Conservation (phyloP, 2,888 invertebrate species). For the Pelosia muscerda region DNA sequence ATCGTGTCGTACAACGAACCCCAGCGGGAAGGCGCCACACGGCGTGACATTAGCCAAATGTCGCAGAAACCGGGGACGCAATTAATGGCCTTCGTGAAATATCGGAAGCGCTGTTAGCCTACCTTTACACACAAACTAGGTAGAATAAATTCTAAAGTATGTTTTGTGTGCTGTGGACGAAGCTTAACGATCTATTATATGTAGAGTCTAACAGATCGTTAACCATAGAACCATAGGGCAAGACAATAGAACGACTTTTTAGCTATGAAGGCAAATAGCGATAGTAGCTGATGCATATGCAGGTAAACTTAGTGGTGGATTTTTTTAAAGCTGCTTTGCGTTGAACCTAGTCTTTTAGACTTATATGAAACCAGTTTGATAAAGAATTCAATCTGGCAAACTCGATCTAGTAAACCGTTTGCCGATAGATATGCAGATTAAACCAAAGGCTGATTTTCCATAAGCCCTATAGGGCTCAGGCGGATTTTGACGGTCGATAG, state of each 20-base stretch:
- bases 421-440: too few species aligned
- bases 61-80: conserved; percentile 52
- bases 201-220: too few species aligned
- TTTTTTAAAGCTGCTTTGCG: too few species aligned
- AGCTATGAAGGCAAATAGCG: not conserved
- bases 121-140: conserved; percentile 22
- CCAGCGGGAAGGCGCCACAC: conserved; percentile 25
- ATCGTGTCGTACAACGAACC: conserved; percentile 27
- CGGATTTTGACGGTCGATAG: too few species aligned
- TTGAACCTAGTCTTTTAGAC: too few species aligned
- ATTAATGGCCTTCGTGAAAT: conserved; percentile 59
- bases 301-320: not conserved
- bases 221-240: too few species aligned
- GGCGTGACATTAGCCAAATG: conserved; percentile 61
- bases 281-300: not conserved
- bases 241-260: not conserved
- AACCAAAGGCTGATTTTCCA: too few species aligned
- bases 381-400: too few species aligned
- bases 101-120: conserved; percentile 37
- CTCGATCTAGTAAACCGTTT: too few species aligned
- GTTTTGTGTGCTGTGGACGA: conserved; percentile 14
- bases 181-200: not conserved
- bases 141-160: conserved; percentile 21
- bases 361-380: too few species aligned
- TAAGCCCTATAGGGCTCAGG: too few species aligned